Evolutionary conservation across 2,797 vertebrate species (phyloP), one percentile per base, ranked within the genome.

Genomic region (Lepilemur ruficaudatus): DNA sequence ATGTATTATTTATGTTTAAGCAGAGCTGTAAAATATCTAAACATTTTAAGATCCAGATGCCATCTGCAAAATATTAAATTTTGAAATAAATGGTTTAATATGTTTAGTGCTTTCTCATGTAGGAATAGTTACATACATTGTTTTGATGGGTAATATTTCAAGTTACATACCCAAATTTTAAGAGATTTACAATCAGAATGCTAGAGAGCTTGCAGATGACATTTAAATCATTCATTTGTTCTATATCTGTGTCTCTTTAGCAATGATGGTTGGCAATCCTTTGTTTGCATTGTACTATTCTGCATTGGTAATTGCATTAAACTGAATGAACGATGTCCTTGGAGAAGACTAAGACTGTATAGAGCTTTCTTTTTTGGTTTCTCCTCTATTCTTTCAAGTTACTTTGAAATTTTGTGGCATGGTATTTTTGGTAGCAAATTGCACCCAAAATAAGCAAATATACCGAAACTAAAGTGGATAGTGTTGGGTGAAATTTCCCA

Each of bases 1-100:
- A 95, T 78, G 43, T 12, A 93, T 75, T 55, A 75, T 86, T 97
- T 94, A 41, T 52, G 46, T 97, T 97, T 96, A 97, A 97, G 76
- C 12, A 94, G 28, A 67, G 25, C 48, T 23, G 22, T 50, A 59
- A 94, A 88, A 15, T 75, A 69, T 55, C 69, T 84, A 73, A 55
- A 82, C 41, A 93, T 88, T 97, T 95, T 94, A 97, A 94, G 32
- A 78, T 82, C 59, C 84, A 69, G 52, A 18, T 22, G 57, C 70
- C 86, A 78, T 92, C 72, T 96, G 86, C 32, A 94, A 91, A 90
- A 73, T 76, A 95, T 73, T 5, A 5, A 97, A 70, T 20, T 89
- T 76, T 82, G 95, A 95, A 98, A 78, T 81, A 94, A 89, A 63
- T 55, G 57, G 17, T 57, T 88, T 96, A 96, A 90, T 82, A 73